phyloP scores from a whole-genome alignment of 2,113 vertebrate species.

The Ardeotis arabs region DNA sequence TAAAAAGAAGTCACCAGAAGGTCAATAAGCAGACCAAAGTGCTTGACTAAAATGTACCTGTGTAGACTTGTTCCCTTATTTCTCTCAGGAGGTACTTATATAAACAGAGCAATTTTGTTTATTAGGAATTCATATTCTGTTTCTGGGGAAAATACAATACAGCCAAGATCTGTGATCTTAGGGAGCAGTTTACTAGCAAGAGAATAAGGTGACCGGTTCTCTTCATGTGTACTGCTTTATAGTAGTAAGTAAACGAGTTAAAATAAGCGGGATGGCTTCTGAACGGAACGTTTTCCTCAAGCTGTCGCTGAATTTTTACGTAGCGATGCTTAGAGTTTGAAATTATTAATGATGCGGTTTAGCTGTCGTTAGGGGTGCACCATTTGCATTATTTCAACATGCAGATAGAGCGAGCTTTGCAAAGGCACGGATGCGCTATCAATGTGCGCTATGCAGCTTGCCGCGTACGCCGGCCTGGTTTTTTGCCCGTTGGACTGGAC shows the following conservation, averaged over 20 bases:
- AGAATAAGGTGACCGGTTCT: background rate
- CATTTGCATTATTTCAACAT: background rate
- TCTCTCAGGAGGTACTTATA: background rate
- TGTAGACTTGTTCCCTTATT: background rate
- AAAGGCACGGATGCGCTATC: background rate
- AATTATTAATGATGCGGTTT: background rate
- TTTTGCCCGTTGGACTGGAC: fast-evolving
- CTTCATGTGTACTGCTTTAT: background rate
- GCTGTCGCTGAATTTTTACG: background rate
- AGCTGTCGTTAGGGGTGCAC: background rate
- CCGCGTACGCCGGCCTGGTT: background rate
- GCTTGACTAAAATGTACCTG: background rate
- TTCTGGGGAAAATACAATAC: background rate
- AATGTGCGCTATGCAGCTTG: background rate
- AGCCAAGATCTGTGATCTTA: background rate
- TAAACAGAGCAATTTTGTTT: background rate
- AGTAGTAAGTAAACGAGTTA: background rate
- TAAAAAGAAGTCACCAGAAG: background rate
- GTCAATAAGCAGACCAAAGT: background rate
- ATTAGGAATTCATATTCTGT: background rate
- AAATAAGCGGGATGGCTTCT: background rate
- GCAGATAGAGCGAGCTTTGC: background rate
- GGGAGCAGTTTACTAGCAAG: background rate
- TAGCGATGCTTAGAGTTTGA: background rate
- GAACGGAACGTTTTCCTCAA: background rate